These are phyloP conservation scores for Sarotherodon lohbergeri DNA, from an alignment of 2,113 vertebrate genomes.

Conservation along the genomic window DNA sequence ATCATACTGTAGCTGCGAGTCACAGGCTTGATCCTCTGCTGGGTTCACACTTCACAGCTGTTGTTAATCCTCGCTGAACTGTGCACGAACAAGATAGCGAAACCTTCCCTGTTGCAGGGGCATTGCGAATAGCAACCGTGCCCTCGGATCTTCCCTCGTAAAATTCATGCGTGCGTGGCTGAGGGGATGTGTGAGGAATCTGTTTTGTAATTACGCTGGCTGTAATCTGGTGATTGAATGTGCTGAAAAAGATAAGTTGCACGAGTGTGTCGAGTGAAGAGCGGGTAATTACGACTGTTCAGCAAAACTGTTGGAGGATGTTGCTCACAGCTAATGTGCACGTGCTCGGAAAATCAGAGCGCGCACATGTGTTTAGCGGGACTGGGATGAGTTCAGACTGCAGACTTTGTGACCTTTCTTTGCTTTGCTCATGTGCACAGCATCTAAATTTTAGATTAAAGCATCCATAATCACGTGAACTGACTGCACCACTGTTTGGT, in stretches of 20 bases:
- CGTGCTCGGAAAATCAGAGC: background rate
- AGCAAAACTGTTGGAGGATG: conserved; percentile 28
- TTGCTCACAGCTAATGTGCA: conserved; percentile 2
- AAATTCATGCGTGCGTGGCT: background rate
- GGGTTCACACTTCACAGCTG: conserved; percentile 24
- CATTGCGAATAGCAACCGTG: background rate
- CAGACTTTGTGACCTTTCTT: background rate
- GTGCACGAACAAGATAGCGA: conserved; percentile 20
- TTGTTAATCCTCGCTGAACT: conserved; percentile 31
- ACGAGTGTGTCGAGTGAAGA: conserved; percentile 11
- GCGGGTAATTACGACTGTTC: conserved; percentile 21
- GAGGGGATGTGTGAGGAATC: background rate
- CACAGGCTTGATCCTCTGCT: conserved; percentile 10
- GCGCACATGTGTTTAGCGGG: background rate
- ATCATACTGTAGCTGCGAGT: conserved; percentile 8
- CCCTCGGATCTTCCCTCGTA: background rate
- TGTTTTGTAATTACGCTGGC: conserved; percentile 4
- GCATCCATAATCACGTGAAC: background rate
- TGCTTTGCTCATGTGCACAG: background rate
- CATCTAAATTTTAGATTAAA: background rate
- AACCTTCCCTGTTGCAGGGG: background rate
- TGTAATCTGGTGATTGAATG: conserved; percentile 25
- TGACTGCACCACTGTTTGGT: background rate
- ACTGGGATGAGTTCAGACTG: background rate
- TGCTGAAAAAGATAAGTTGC: conserved; percentile 3